These are phyloP conservation scores for Ryuthela nishihirai DNA, from an alignment of 2,888 invertebrate species.

Conservation along the genomic window DNA sequence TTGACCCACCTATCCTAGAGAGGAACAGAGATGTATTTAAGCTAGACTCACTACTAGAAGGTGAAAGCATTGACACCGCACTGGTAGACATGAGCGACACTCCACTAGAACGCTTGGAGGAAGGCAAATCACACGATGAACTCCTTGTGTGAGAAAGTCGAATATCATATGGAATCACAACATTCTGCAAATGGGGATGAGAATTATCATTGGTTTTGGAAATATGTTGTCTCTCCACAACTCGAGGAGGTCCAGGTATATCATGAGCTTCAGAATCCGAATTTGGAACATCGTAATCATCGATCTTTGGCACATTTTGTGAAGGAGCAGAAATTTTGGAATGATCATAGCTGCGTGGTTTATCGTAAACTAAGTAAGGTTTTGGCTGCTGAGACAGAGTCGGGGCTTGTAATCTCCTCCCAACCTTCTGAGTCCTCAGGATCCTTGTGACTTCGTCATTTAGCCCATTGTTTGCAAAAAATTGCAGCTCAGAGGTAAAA, in stretches of 20 bases:
- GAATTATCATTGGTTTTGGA: constrained; percentile 1
- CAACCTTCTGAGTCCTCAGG: no score
- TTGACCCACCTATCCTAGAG: constrained; percentile 48
- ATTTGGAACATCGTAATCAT: constrained; percentile 5
- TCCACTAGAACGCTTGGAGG: constrained; percentile 49
- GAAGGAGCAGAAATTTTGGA: background rate
- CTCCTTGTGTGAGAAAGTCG: constrained; percentile 35
- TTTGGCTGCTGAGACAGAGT: background rate
- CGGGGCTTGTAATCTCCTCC: constrained; percentile 3
- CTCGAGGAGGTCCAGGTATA: constrained; percentile 28
- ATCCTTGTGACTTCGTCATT: no score
- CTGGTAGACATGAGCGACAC: constrained; percentile 43
- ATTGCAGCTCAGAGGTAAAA: no score
- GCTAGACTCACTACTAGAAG: constrained; percentile 45
- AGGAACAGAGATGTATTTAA: constrained; percentile 48
- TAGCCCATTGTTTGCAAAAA: no score
- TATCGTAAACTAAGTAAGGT: no score
- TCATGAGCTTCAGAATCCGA: background rate
- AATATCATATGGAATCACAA: constrained; percentile 41
- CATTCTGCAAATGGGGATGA: constrained; percentile 1
- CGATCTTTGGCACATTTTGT: background rate
- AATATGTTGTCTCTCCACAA: constrained; percentile 1
- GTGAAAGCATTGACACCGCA: constrained; percentile 48
- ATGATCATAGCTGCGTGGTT: constrained; percentile 23
- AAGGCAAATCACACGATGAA: constrained; percentile 12